These are phyloP conservation scores for Drosophila rellima DNA, from an alignment of 2,888 invertebrate species.

Conservation along the genomic window DNA sequence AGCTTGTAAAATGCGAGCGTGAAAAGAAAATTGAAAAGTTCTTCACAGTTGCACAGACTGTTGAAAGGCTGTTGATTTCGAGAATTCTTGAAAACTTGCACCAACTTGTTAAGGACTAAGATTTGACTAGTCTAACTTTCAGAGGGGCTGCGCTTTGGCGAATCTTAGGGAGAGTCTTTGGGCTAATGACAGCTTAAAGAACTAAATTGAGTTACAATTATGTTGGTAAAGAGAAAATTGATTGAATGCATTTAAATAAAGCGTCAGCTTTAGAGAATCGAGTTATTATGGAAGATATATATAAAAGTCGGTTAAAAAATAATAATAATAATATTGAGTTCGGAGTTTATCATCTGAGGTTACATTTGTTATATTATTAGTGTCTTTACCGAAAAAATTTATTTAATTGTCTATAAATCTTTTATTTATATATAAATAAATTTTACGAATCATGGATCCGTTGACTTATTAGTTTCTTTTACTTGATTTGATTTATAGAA, in stretches of 20 bases:
- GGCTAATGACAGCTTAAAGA: constrained; percentile 11
- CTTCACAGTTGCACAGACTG: constrained; percentile 37
- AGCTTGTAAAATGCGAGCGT: constrained; percentile 76
- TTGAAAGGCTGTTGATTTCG: constrained; percentile 71
- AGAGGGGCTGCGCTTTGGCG: not conserved
- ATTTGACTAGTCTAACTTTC: constrained; percentile 29
- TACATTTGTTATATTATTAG: too few relatives aligned
- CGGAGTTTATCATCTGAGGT: too few relatives aligned
- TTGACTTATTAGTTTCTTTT: too few relatives aligned
- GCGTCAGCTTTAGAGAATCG: too few relatives aligned
- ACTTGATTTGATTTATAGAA: too few relatives aligned
- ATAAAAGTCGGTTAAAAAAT: too few relatives aligned
- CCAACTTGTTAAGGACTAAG: constrained; percentile 44
- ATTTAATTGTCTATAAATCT: too few relatives aligned
- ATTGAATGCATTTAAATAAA: not conserved
- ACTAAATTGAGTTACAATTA: not conserved
- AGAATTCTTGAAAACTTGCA: constrained; percentile 52
- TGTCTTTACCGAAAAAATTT: too few relatives aligned
- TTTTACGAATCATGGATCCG: too few relatives aligned
- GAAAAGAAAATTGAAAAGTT: constrained; percentile 76
- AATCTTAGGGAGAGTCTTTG: not conserved
- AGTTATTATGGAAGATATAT: not conserved
- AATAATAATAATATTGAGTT: too few relatives aligned
- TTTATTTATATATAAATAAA: too few relatives aligned
- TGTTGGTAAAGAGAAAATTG: not conserved